These are phyloP conservation scores for Bagarius yarrelli DNA, from an alignment of 2,113 vertebrate species.

Conservation along the genomic window DNA sequence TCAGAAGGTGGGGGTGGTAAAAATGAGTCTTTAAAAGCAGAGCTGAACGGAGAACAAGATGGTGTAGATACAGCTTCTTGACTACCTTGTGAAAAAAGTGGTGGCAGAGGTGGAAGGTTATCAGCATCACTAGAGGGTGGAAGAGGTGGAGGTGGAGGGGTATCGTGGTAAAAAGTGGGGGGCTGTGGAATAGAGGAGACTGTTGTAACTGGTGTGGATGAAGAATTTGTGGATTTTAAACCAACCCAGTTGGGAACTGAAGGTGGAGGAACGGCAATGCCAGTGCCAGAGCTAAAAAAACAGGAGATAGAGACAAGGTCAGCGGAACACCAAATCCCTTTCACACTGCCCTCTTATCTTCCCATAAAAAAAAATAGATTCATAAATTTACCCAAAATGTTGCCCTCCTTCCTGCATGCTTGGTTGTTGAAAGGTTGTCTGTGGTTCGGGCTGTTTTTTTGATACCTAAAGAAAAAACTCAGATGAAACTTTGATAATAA, in stretches of 20 bases:
- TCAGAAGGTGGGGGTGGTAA: constrained; percentile 29
- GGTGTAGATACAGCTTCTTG: constrained; percentile 23
- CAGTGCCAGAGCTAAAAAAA: constrained; percentile 58
- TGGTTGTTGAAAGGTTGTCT: constrained; percentile 26
- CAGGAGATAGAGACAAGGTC: not conserved
- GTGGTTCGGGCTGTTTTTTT: constrained; percentile 46
- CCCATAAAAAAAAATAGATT: not conserved
- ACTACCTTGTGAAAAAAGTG: not conserved
- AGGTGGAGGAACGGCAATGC: constrained; percentile 71
- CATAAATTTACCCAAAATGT: constrained; percentile 57
- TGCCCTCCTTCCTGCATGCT: constrained; percentile 48
- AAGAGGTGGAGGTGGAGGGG: constrained; percentile 44
- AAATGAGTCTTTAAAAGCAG: constrained; percentile 12
- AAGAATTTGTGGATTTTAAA: constrained; percentile 42
- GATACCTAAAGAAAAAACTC: constrained; percentile 46
- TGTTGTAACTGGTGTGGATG: not conserved
- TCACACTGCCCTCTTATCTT: not conserved
- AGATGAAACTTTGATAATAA: not conserved
- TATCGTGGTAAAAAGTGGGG: not conserved
- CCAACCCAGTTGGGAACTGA: constrained; percentile 59
- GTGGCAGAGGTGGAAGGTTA: constrained; percentile 32
- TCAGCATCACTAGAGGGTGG: constrained; percentile 28
- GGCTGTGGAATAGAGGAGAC: constrained; percentile 8
- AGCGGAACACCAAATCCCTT: not conserved
- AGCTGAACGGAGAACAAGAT: constrained; percentile 14